phyloP scores from a whole-genome alignment of 1,140 invertebrate genomes.

The Polyergus mexicanus region DNA sequence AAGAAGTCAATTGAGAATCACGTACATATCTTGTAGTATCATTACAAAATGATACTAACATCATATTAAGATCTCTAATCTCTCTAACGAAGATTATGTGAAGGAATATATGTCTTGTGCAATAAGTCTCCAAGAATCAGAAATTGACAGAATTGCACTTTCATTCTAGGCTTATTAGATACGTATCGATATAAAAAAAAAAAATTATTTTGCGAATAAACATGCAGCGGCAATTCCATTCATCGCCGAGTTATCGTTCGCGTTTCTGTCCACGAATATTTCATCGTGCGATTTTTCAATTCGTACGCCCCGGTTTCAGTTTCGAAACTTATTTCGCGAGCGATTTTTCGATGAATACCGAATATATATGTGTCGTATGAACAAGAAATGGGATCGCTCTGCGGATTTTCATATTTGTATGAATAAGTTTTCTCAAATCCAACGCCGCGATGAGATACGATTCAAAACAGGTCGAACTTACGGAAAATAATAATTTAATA shows the following conservation, averaged over 20 bases:
- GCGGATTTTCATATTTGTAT: slow-evolving; percentile 43
- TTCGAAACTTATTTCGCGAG: slow-evolving; percentile 60
- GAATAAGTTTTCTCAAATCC: slow-evolving; percentile 48
- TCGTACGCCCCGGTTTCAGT: slow-evolving; percentile 33
- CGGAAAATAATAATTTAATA: slow-evolving; percentile 56
- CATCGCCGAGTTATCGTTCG: slow-evolving; percentile 28
- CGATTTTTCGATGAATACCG: slow-evolving; percentile 62
- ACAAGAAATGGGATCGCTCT: slow-evolving; percentile 54
- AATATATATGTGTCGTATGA: slow-evolving; percentile 39
- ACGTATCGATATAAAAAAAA: background rate
- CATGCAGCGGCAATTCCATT: slow-evolving; percentile 16
- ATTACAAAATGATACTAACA: background rate
- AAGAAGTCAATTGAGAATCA: background rate
- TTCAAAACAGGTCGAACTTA: slow-evolving; percentile 6
- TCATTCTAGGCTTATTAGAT: background rate
- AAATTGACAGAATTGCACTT: background rate
- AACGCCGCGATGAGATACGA: background rate
- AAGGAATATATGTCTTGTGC: background rate
- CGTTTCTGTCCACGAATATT: slow-evolving; percentile 37
- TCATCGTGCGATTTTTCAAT: slow-evolving; percentile 56
- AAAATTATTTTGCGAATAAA: slow-evolving; percentile 9
- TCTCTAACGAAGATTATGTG: background rate
- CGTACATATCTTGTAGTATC: background rate
- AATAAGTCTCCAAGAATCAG: background rate
- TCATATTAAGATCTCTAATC: background rate